Percentiles rank a stretch among this genome's conserved stretches.
Conservation (phyloP, 2,797 vertebrate genomes). For the Naso thynnoides region DNA sequence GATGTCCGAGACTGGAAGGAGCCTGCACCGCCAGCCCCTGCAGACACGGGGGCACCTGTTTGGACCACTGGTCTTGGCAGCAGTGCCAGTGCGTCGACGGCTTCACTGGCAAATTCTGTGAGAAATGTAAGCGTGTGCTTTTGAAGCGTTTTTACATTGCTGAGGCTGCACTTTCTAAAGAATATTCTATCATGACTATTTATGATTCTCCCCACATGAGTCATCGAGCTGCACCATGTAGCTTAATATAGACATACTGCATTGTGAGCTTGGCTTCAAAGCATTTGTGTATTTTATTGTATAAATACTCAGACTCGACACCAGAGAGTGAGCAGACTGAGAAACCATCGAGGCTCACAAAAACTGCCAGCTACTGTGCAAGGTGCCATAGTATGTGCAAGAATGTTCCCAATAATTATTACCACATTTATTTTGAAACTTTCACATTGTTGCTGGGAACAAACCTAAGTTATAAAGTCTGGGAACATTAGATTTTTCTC, state of each 20-base stretch:
- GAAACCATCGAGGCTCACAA: constrained; percentile 11
- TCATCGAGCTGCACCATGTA: constrained; percentile 49
- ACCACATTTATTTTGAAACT: constrained; percentile 36
- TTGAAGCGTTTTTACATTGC: constrained; percentile 50
- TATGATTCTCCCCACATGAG: constrained; percentile 61
- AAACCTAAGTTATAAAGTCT: constrained; percentile 21
- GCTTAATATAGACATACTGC: constrained; percentile 48
- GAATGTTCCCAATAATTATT: constrained; percentile 13
- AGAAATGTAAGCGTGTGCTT: constrained; percentile 90
- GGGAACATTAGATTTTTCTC: constrained; percentile 22
- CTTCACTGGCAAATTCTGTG: constrained; percentile 93
- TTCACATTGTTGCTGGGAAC: constrained; percentile 42
- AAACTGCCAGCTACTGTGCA: constrained; percentile 39
- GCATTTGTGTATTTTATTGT: constrained; percentile 39
- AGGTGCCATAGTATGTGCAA: constrained; percentile 30
- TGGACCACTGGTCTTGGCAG: constrained; percentile 98
- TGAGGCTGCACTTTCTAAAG: constrained; percentile 51
- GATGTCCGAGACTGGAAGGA: constrained; percentile 95
- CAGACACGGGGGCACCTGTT: constrained; percentile 93
- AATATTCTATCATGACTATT: constrained; percentile 66
- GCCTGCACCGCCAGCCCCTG: constrained; percentile 91
- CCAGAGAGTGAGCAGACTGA: constrained; percentile 23
- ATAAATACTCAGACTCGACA: constrained; percentile 28
- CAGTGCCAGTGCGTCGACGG: constrained; percentile 94
- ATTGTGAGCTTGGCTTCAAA: constrained; percentile 48